These are phyloP conservation scores for Galbula dea DNA, from an alignment of 2,113 vertebrate genomes.

Conservation along the genomic window DNA sequence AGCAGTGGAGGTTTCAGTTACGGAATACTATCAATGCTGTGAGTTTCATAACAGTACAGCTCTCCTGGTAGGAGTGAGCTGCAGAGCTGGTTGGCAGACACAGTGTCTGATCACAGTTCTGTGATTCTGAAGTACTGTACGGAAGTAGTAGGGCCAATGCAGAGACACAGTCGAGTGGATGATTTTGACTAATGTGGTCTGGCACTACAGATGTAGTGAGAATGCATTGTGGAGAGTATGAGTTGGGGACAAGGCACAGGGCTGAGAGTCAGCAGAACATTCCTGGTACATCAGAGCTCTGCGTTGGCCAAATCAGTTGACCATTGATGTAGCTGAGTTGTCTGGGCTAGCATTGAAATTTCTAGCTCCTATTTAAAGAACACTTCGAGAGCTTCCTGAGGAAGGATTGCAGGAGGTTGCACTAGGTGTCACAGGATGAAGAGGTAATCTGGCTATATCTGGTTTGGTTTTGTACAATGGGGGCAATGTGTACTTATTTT, in stretches of 20 bases:
- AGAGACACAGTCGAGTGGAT: fast-evolving
- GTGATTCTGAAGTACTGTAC: fast-evolving
- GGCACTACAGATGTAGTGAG: background rate
- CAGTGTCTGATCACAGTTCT: background rate
- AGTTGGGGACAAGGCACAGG: fast-evolving
- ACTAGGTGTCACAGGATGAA: background rate
- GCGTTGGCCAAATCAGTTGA: background rate
- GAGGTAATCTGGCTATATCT: background rate
- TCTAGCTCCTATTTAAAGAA: background rate
- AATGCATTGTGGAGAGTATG: fast-evolving
- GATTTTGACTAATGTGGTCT: fast-evolving
- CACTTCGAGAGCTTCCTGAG: fast-evolving
- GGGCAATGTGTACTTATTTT: background rate
- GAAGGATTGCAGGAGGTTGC: background rate
- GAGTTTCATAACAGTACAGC: background rate
- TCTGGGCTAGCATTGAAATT: background rate
- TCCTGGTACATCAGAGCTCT: fast-evolving
- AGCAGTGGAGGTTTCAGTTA: fast-evolving
- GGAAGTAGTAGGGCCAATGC: fast-evolving
- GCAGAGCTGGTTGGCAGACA: background rate
- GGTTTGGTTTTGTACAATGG: fast-evolving
- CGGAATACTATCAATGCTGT: fast-evolving
- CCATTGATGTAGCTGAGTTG: fast-evolving
- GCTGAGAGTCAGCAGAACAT: background rate
- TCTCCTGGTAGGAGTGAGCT: background rate